Evolutionary conservation across 2,797 vertebrate species (phyloP).

Genomic region (Dipus sagitta): DNA sequence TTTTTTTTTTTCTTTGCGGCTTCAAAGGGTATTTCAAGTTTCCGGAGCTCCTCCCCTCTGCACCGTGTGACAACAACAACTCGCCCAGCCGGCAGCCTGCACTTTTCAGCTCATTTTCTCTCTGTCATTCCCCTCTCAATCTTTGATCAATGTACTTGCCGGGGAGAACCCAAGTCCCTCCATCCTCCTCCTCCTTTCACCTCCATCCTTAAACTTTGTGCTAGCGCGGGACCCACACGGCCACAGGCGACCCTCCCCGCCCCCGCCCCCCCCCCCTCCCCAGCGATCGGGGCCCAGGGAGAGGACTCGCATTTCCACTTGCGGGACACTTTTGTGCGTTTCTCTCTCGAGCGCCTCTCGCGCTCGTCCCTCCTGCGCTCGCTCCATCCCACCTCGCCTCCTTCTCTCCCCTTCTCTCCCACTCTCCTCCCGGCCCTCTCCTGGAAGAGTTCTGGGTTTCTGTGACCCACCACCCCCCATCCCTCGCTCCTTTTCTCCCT

Average conservation of each 20-base stretch:
- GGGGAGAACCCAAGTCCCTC: conserved; percentile 90
- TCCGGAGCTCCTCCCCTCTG: conserved; percentile 97
- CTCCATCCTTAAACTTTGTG: conserved; percentile 90
- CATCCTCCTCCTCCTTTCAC: conserved; percentile 89
- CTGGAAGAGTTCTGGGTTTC: conserved; percentile 68
- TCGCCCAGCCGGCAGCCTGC: conserved; percentile 95
- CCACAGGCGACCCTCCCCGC: conserved; percentile 73
- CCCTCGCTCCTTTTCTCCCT: conserved; percentile 73
- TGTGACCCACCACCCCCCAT: conserved; percentile 83
- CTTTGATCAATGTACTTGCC: conserved; percentile 96
- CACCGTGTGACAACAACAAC: conserved; percentile 99
- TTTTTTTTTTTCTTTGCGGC: conserved; percentile 83
- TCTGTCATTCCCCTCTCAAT: conserved; percentile 95
- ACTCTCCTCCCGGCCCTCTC: conserved; percentile 69
- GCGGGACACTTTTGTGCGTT: conserved; percentile 86
- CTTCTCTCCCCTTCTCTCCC: conserved; percentile 88
- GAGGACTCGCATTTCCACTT: conserved; percentile 85
- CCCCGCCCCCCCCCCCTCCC: conserved; percentile 77
- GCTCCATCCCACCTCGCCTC: conserved; percentile 43
- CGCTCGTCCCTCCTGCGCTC: conserved; percentile 78
- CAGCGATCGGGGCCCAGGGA: conserved; percentile 80
- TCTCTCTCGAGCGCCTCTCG: conserved; percentile 81
- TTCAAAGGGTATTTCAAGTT: conserved; percentile 92
- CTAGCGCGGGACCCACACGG: conserved; percentile 90
- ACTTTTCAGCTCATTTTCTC: conserved; percentile 98